Percentiles rank a stretch among this genome's conserved stretches.
Conservation (phyloP, 2,888 invertebrate species). For the Cheiracanthium punctorium region DNA sequence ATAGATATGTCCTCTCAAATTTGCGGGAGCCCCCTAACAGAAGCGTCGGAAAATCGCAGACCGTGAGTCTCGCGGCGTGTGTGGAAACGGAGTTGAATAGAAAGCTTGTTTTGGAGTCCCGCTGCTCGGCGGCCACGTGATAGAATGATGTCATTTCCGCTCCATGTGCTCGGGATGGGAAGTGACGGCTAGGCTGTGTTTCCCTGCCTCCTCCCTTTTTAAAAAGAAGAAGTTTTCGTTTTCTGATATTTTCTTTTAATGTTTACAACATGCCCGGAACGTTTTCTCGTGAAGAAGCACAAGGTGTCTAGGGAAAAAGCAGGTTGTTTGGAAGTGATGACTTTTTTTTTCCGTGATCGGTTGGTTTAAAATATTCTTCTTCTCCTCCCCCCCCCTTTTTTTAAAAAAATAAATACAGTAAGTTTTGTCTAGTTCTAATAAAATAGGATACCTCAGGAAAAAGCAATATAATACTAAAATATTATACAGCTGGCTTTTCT, state of each 20-base stretch:
- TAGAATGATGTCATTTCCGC: slow-evolving; percentile 53
- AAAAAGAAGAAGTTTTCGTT: not conserved
- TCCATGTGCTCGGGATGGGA: slow-evolving; percentile 49
- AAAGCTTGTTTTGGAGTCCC: slow-evolving; percentile 58
- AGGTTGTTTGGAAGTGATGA: no score
- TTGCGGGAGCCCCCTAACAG: slow-evolving; percentile 4
- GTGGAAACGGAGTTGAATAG: slow-evolving; percentile 14
- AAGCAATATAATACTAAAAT: no score
- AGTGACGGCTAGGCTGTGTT: slow-evolving; percentile 27
- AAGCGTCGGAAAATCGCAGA: slow-evolving; percentile 6
- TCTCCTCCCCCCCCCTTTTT: no score
- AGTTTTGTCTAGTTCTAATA: no score
- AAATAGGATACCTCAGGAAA: no score
- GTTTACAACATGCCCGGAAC: not conserved
- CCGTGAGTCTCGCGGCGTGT: not conserved
- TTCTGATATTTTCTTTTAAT: not conserved
- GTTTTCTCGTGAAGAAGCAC: not conserved
- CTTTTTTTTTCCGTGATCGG: no score
- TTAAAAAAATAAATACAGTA: no score
- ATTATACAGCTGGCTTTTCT: no score
- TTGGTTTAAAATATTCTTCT: no score
- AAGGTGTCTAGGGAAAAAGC: no score
- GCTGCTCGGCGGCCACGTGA: slow-evolving; percentile 48
- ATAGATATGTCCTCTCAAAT: not conserved
- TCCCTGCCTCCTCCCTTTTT: no score